These are phyloP conservation scores for Ornithoptera priamus DNA, from an alignment of 2,888 invertebrate species.

Conservation along the genomic window DNA sequence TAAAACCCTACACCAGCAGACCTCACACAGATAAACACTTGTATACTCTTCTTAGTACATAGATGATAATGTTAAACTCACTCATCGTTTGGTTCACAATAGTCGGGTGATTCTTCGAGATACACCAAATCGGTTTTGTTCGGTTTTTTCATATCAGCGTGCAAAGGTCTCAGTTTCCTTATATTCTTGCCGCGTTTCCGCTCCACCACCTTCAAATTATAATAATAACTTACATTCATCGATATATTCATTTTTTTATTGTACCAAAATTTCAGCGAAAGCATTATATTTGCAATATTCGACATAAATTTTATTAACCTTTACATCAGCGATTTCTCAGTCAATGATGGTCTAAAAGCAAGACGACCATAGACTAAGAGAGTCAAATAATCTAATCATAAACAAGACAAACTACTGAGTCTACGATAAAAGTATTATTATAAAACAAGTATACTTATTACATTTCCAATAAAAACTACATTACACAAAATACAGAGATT, in stretches of 20 bases:
- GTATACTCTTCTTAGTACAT: not conserved
- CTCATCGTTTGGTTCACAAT: conserved; percentile 92
- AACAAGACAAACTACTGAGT: no score
- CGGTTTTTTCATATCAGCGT: conserved; percentile 90
- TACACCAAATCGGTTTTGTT: conserved; percentile 95
- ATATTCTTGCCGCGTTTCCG: conserved; percentile 82
- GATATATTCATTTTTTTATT: not conserved
- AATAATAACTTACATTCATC: not conserved
- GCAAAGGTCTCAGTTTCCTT: conserved; percentile 86
- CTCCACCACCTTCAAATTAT: conserved; percentile 76
- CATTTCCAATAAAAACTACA: no score
- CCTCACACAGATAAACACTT: no score
- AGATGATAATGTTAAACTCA: conserved; percentile 64
- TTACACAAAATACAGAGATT: no score
- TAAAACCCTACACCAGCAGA: no score
- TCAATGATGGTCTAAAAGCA: no score
- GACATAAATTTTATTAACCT: no score
- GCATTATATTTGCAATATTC: not conserved
- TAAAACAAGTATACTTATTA: no score
- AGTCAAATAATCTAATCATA: no score
- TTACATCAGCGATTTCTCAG: no score
- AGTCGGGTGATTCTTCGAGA: conserved; percentile 94
- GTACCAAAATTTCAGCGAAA: not conserved
- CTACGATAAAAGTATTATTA: no score
- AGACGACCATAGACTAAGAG: no score